These are phyloP conservation scores for Gambusia holbrooki DNA, from an alignment of 2,113 vertebrate species.

Conservation along the genomic window DNA sequence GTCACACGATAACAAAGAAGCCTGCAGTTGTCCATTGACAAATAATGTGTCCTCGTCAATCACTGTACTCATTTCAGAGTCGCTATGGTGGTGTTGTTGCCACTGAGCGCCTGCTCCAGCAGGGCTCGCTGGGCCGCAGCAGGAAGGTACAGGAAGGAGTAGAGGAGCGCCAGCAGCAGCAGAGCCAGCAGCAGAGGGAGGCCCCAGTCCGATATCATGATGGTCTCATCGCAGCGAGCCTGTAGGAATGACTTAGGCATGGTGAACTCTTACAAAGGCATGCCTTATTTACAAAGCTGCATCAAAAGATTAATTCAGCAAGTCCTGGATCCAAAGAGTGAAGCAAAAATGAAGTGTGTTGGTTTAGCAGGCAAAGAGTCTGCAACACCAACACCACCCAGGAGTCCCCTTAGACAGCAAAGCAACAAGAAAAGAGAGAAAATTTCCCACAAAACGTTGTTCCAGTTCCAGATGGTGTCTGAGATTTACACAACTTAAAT, in stretches of 20 bases:
- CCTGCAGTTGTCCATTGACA: neutral
- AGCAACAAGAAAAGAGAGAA: neutral
- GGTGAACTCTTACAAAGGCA: neutral
- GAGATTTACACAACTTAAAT: neutral
- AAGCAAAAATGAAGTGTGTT: neutral
- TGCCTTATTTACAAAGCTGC: neutral
- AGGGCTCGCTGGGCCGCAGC: conserved; percentile 69
- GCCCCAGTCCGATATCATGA: conserved; percentile 80
- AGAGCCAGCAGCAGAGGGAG: conserved; percentile 78
- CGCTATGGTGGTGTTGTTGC: conserved; percentile 62
- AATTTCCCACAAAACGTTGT: neutral
- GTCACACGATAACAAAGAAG: neutral
- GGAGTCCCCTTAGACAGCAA: neutral
- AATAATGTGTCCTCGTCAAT: neutral
- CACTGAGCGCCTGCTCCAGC: conserved; percentile 68
- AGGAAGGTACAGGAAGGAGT: conserved; percentile 81
- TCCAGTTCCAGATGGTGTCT: no score
- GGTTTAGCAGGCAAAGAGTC: neutral
- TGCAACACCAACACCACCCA: neutral
- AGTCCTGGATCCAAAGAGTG: neutral
- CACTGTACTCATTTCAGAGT: conserved; percentile 16
- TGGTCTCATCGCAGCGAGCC: conserved; percentile 79
- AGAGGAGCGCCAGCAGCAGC: conserved; percentile 77
- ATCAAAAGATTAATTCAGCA: neutral
- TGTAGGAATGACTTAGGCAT: conserved; percentile 79